Conservation (phyloP, 2,113 vertebrate species). For the Ophiodon elongatus region DNA sequence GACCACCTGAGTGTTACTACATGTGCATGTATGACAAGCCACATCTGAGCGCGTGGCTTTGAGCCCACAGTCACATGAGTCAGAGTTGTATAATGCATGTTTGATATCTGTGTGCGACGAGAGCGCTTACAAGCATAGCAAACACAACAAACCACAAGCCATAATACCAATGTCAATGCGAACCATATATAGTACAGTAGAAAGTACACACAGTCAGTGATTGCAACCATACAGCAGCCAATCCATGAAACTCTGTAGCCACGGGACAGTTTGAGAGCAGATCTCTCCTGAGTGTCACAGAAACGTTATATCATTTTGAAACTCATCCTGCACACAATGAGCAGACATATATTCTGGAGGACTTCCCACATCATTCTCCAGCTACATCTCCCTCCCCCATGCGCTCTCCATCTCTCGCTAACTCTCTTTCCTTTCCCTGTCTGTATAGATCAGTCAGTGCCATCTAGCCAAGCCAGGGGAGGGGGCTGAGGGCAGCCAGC, state of each 20-base stretch:
- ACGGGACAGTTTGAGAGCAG: slow-evolving; percentile 35
- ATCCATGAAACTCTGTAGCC: neutral
- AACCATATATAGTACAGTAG: neutral
- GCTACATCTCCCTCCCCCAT: slow-evolving; percentile 46
- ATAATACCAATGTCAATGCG: slow-evolving; percentile 15
- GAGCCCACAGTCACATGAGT: slow-evolving; percentile 66
- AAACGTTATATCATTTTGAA: slow-evolving; percentile 37
- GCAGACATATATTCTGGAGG: slow-evolving; percentile 38
- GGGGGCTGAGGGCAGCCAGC: slow-evolving; percentile 51
- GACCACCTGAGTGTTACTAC: slow-evolving; percentile 38
- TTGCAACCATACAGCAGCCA: neutral
- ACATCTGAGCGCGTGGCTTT: slow-evolving; percentile 51
- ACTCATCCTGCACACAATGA: slow-evolving; percentile 47
- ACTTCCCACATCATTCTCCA: slow-evolving; percentile 35
- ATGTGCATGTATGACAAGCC: slow-evolving; percentile 40
- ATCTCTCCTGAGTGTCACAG: slow-evolving; percentile 23
- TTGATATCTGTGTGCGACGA: slow-evolving; percentile 52
- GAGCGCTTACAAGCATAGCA: slow-evolving; percentile 26
- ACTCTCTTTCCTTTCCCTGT: slow-evolving; percentile 63
- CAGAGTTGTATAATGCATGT: slow-evolving; percentile 69
- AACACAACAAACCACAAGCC: slow-evolving; percentile 33
- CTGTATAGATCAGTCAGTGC: slow-evolving; percentile 73
- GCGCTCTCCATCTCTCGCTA: slow-evolving; percentile 41
- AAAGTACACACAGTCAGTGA: neutral
- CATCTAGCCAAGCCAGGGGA: slow-evolving; percentile 59